Base-by-base conservation (phyloP, 2,113 vertebrate genomes). In the Hypocryptadius cinnamomeus region DNA sequence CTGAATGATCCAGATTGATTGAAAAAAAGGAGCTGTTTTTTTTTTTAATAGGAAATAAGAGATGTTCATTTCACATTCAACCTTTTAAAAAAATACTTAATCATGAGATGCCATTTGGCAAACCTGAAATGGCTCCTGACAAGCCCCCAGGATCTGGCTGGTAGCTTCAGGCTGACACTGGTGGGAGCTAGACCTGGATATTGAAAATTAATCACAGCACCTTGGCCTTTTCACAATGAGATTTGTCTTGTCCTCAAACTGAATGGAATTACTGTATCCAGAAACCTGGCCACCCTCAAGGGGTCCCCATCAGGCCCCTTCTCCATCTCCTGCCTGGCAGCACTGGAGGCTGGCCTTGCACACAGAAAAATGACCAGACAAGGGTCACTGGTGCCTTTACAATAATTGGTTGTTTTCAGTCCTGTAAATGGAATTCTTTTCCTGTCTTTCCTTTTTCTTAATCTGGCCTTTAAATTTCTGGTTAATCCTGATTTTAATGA, bases 391-490 rank as follows among this genome's bases (percentile, higher is more conserved):
- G 8, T 85, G 35, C 9, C 10, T 35, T 71, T 54, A 21, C 22
- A 51, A 13, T 6, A 11, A 63, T 11, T 40, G 25, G 1, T 47
- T 80, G 9, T 27, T 76, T 85, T 47, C 21, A 61, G 40, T 53
- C 9, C 39, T 45, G 51, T 66, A 64, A 54, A 60, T 24, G 40
- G 2, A 1, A 13, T 6, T 33, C 11, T 37, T 44, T 15, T 15
- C 47, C 5, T 44, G 5, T 15, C 1, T 8, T n/a, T n/a, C 3
- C 1, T 4, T 48, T 31, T 27, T 47, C 39, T n/a, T 3, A 9
- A 61, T 13, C 12, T 78, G 8, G 15, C 12, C n/a, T 64, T 76
- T 56, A 64, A 14, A 50, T 65, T 89, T 64, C 11, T 72, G 13
- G 40, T 50, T 64, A 51, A 56, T 40, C 5, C 13, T 59, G 11